Evolutionary conservation across 2,888 invertebrate species (phyloP), one percentile per base, ranked within the genome.

Genomic region (Pseudococcus viburni): DNA sequence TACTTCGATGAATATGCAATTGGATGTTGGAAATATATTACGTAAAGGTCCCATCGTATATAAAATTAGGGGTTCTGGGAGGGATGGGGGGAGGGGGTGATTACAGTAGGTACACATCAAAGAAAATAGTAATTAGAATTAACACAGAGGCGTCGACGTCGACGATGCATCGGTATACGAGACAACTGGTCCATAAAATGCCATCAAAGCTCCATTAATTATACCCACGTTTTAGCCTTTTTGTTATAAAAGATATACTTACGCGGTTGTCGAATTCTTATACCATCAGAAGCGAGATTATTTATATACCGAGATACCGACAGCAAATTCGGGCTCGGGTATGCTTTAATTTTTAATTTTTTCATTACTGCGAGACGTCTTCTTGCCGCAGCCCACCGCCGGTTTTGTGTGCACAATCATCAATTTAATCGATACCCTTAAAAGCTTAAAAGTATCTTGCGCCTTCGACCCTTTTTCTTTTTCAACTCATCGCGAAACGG

Each of bases 41-140:
- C 59, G 17, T 51, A 51, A 33, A 33, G 26, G 26, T 33, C 26
- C 26, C 17, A 12, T 51, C 12, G 15, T 51, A 51, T 12, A 7
- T 51, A 51, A 51, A 51, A 51, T 7, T 51, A 51, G 12, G 12
- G 51, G 11, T 15, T 19, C 11, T 17, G 55, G 0, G 55, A 17
- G 11, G 3, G 3, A 2, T 2, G 17, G 55, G 55, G 1, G 4
- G 59, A 19, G 59, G 59, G 11, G 0, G 59, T 59, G 59, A 59
- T 19, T 19, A 59, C 6, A 9, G 22, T 12, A 73, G 12, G 9
- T 12, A 12, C 12, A 73, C 33, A 26, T 73, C 68, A 73, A 73
- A 73, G 68, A 73, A 73, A 73, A 73, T 73, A 33, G 68, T 73
- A 73, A 73, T 73, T 73, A 73, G 33, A 73, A 73, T 73, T 73